Conservation (phyloP, 2,113 vertebrate genomes). For the Carollia perspicillata region DNA sequence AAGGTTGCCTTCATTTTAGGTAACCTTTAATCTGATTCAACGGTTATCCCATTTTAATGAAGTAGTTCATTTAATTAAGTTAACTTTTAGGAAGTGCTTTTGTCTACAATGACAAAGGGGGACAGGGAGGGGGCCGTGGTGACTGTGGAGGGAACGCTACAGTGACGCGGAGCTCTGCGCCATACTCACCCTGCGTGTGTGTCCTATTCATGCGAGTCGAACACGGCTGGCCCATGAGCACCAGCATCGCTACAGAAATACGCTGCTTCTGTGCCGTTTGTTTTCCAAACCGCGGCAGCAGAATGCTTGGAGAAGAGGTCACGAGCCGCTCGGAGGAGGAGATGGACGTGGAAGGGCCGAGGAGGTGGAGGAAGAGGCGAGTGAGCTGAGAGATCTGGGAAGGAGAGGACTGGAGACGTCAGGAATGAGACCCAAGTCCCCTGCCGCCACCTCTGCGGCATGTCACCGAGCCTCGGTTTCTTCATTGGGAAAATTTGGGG, state of each 20-base stretch:
- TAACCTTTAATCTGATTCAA: background rate
- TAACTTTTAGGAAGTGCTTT: background rate
- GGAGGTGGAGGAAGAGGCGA: background rate
- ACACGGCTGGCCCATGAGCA: background rate
- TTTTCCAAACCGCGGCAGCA: conserved; percentile 1
- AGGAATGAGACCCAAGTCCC: background rate
- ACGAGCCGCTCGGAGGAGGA: background rate
- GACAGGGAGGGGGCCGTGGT: too few relatives aligned
- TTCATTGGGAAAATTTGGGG: background rate
- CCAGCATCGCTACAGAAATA: background rate
- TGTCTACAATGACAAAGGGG: background rate
- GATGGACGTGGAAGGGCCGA: background rate
- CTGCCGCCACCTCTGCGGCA: background rate
- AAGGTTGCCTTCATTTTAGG: background rate
- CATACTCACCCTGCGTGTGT: background rate
- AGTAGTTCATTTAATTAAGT: background rate
- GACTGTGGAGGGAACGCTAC: background rate
- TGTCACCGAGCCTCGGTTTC: background rate
- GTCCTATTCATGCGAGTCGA: background rate
- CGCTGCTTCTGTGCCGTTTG: background rate
- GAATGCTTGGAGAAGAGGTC: background rate
- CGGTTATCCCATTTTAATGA: background rate
- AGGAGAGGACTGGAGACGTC: background rate
- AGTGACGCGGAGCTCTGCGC: background rate
- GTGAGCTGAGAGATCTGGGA: background rate